Base-by-base conservation (phyloP, 2,888 invertebrate species). In the Blomia tropicalis region DNA sequence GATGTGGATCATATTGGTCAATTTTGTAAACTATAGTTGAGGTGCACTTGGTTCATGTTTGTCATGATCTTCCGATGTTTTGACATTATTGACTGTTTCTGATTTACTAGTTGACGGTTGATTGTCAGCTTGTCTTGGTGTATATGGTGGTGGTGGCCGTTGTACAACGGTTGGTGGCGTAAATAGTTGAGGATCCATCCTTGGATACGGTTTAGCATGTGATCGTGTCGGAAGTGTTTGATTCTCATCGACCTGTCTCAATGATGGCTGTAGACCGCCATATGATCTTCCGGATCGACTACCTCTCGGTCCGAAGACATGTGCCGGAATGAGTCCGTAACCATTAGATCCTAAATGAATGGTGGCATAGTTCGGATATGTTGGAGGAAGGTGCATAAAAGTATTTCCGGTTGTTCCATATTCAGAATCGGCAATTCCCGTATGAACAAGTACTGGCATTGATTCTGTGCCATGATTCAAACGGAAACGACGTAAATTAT, bases 101-200 rank as follows among this genome's bases (percentile, higher is more conserved):
- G 36, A 36, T 17, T 36, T 36, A 36, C 17, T 17, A 36, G 36
- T 11, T n/a, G n/a, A n/a, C 17, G 36, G 36, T 36, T 36, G 36
- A 11, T 36, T 7, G 17, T 36, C 17, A 36, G 7, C 36, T 36
- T 36, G 36, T 36, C 43, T 22, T 11, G 59, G 56, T 11, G 54
- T 56, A 29, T 61, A 61, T 29, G 61, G 53, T 54, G 61, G 61
- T 2, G 61, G 61, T 5, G 61, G 61, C n/a, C n/a, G n/a, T 7
- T 22, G 53, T 27, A 23, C 30, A 19, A 23, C 5, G 4, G 56
- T 3, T 56, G 56, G 56, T 56, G 56, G 56, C 19, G 25, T 23
- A 36, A 56, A 56, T 22, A 56, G 27, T 4, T 56, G 31, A n/a
- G 56, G 56, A 56, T 56, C 30, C n/a, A 56, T 2, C 23, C 25